Percentiles rank a stretch among this genome's conserved stretches.
These are phyloP conservation scores for Nipponia nippon DNA, from an alignment of 2,113 vertebrate genomes.

Conservation along the genomic window DNA sequence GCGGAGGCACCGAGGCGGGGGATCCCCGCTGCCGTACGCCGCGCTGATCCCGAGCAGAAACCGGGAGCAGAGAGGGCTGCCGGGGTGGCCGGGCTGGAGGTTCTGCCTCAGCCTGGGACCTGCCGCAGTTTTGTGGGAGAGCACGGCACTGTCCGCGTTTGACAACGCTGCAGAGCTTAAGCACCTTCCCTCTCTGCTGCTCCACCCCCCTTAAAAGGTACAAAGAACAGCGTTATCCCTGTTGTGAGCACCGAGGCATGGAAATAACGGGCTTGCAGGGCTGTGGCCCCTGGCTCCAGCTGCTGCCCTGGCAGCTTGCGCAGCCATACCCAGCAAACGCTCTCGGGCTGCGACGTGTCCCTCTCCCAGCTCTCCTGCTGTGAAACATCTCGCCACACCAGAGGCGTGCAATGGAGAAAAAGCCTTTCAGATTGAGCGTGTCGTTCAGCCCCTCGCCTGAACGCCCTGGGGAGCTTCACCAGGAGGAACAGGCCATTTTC, in stretches of 20 bases:
- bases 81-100: accelerated
- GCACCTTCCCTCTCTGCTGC: neutral
- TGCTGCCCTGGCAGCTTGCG: neutral
- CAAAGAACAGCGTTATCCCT: too few species aligned
- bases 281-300: too few species aligned
- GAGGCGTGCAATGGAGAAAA: accelerated
- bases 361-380: accelerated
- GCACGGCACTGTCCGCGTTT: accelerated
- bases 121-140: neutral
- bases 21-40: neutral
- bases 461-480: neutral
- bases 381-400: accelerated
- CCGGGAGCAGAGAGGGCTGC: too few species aligned
- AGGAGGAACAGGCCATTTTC: neutral
- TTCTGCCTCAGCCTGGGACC: neutral
- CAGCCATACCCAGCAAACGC: accelerated
- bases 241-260: accelerated
- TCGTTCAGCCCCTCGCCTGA: neutral
- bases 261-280: neutral
- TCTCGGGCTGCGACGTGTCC: accelerated
- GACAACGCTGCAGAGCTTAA: neutral
- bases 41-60: neutral
- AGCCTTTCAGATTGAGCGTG: neutral
- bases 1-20: neutral
- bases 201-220: neutral